Conservation (phyloP, 2,797 vertebrate genomes). For the Hipposideros larvatus region DNA sequence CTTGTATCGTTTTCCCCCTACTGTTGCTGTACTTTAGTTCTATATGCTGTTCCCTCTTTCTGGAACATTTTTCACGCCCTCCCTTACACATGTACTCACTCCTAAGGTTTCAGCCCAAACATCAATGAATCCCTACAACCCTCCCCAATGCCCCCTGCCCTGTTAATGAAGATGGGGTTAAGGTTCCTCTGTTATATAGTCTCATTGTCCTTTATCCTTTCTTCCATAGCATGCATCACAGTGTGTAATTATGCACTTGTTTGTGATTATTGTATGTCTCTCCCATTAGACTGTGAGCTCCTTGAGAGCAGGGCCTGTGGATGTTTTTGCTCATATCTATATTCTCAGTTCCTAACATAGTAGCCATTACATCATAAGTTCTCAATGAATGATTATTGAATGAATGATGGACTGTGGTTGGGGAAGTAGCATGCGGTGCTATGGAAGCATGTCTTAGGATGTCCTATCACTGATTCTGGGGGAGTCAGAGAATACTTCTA, state of each 20-base stretch:
- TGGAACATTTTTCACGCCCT: neutral
- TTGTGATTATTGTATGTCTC: slow-evolving; percentile 20
- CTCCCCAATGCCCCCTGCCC: neutral
- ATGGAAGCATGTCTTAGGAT: neutral
- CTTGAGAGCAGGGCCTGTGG: slow-evolving; percentile 2
- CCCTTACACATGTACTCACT: neutral
- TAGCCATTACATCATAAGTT: neutral
- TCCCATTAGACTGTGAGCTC: slow-evolving; percentile 15
- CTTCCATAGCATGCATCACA: neutral
- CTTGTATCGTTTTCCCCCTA: neutral
- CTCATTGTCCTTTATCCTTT: slow-evolving; percentile 12
- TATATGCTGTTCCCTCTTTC: slow-evolving; percentile 21
- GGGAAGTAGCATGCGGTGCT: neutral
- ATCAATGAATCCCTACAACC: neutral
- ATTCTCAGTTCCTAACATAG: slow-evolving; percentile 24
- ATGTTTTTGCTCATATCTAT: neutral
- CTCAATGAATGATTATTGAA: neutral
- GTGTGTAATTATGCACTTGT: slow-evolving; percentile 27
- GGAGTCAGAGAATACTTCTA: slow-evolving; percentile 22
- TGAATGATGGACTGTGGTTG: neutral
- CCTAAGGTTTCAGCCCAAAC: slow-evolving; percentile 39
- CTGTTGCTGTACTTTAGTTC: neutral
- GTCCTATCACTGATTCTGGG: neutral
- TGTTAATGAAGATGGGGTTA: neutral
- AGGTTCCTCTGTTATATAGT: neutral